Evolutionary conservation across 35 echinoderm and acorn worm genomes (phyloP), one percentile per base, ranked within the genome.

Genomic region (Eucidaris tribuloides): DNA sequence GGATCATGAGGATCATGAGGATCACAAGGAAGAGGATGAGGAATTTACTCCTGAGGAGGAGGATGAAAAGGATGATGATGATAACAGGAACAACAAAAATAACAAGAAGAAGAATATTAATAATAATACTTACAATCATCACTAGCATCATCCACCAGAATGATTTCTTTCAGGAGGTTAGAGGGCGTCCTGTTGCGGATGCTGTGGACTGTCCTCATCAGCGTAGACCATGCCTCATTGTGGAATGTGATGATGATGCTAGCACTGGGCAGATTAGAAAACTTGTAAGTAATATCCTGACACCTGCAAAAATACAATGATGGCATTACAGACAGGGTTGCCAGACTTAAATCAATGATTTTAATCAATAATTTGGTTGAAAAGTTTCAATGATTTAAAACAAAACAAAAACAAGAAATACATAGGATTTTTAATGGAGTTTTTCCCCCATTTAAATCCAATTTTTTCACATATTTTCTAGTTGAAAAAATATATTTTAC

Each of bases 171-270:
- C 7, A 97, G 76, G n/a, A 97, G 72, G 3, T 83, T 74, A 3
- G 6, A 33, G 4, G 94, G 94, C 25, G 89, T 92, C 39, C 94
- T 85, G 71, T 97, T 97, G 52, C 84, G 74, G 7, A 97, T 79
- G 74, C 94, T 97, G 80, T 97, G 87, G 35, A 97, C 85, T 41
- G 77, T 97, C 24, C 94, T 65, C 78, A 97, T 38, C 0, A 97
- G 89, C 29, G 89, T 89, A 28, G 89, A 88, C 94, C 94, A 97
- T 7, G 89, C 94, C 82, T 97, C 94, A 58, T 97, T 97, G 71
- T 97, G 85, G 87, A 97, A 97, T 7, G 87, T 85, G 66, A 97
- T 92, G 42, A 97, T 86, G 45, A 97, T 65, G 65, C 84, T 92
- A 62, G 89, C 86, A 14, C 66, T 61, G 46, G 94, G 94, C 41